Conservation (phyloP, 2,113 vertebrate species). For the Poeciliopsis turrubarensis region DNA sequence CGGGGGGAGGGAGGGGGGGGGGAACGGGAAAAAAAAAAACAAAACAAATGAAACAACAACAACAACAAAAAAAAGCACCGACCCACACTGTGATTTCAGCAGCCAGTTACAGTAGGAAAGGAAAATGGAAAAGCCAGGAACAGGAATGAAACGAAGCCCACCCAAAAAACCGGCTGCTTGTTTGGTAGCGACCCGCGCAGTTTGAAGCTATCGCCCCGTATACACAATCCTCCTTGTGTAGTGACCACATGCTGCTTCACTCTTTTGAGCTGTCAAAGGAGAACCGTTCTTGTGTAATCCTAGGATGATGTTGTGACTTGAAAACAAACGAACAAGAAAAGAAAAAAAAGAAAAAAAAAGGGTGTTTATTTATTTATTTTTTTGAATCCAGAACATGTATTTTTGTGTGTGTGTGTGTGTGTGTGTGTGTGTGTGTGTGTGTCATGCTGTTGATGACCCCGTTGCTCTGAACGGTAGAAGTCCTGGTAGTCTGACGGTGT, state of each 20-base stretch:
- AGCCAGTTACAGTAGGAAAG: slow-evolving; percentile 29
- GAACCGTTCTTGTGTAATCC: slow-evolving; percentile 65
- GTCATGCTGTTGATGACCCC: slow-evolving; percentile 81
- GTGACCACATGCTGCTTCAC: slow-evolving; percentile 75
- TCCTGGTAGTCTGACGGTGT: slow-evolving; percentile 82
- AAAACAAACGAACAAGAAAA: not conserved
- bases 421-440: slow-evolving; percentile 76
- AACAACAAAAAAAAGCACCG: slow-evolving; percentile 48
- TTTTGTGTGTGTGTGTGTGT: slow-evolving; percentile 76
- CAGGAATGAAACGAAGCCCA: slow-evolving; percentile 6
- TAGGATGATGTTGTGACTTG: slow-evolving; percentile 60
- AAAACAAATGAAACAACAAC: too few species aligned
- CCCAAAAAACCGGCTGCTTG: slow-evolving; percentile 9
- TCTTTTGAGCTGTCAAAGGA: slow-evolving; percentile 61
- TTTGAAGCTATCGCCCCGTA: slow-evolving; percentile 44
- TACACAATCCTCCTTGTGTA: slow-evolving; percentile 66
- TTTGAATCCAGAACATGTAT: slow-evolving; percentile 71
- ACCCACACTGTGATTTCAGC: slow-evolving; percentile 81
- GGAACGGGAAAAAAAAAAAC: too few species aligned
- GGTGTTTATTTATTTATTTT: slow-evolving; percentile 52
- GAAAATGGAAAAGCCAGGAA: not conserved
- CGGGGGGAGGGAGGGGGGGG: too few species aligned
- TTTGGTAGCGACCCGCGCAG: slow-evolving; percentile 37
- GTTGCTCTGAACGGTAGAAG: slow-evolving; percentile 80
- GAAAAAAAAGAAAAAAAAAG: too few species aligned